These are phyloP conservation scores for Tipula helvola DNA, from an alignment of 2,888 invertebrate genomes.

Conservation along the genomic window DNA sequence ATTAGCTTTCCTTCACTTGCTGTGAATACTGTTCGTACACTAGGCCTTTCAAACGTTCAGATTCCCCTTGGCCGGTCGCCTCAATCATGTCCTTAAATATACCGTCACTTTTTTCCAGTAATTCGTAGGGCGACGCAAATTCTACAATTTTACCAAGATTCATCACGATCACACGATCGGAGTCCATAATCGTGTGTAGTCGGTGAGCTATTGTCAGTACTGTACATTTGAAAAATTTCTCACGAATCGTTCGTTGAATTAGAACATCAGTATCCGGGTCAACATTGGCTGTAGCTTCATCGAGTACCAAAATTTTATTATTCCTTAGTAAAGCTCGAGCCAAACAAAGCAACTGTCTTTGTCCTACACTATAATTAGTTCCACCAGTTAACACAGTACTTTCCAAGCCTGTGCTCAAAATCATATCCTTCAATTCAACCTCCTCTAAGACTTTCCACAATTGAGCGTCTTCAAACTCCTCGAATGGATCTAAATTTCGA, in stretches of 20 bases:
- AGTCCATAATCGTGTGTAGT: slow-evolving; percentile 82
- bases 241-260: slow-evolving; percentile 65
- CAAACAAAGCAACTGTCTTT: slow-evolving; percentile 61
- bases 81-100: slow-evolving; percentile 50
- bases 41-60: slow-evolving; percentile 15
- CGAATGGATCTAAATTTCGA: slow-evolving; percentile 62
- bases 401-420: slow-evolving; percentile 39
- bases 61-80: slow-evolving; percentile 39
- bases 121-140: slow-evolving; percentile 48
- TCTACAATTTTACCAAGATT: slow-evolving; percentile 60
- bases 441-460: slow-evolving; percentile 61
- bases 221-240: slow-evolving; percentile 61
- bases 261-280: slow-evolving; percentile 58
- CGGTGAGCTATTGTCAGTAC: slow-evolving; percentile 79
- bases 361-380: slow-evolving; percentile 49
- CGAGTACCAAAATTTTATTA: slow-evolving; percentile 61
- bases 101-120: slow-evolving; percentile 43
- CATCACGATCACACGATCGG: slow-evolving; percentile 69
- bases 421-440: slow-evolving; percentile 48
- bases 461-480: slow-evolving; percentile 51
- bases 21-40: background rate
- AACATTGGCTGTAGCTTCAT: slow-evolving; percentile 53
- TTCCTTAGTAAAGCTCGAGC: slow-evolving; percentile 69
- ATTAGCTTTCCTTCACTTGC: background rate
- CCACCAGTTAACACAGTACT: slow-evolving; percentile 42